A percentile compares a stretch with the other conserved stretches of the same genome.
phyloP scores from a whole-genome alignment of 2,888 invertebrate species.

The Mylabris sibirica region DNA sequence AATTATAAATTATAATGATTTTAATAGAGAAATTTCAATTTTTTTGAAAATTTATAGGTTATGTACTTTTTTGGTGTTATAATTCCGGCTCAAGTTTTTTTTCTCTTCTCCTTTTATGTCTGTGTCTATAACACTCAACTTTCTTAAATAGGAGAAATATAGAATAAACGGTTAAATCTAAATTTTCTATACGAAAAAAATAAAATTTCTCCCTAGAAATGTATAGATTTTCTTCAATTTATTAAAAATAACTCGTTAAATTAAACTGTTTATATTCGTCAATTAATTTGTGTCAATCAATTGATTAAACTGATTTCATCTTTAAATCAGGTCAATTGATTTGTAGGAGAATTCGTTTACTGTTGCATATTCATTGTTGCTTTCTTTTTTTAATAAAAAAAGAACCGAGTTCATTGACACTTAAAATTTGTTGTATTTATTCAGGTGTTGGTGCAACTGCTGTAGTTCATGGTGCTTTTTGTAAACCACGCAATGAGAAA shows the following conservation, averaged over 20 bases:
- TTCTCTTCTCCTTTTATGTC: not conserved
- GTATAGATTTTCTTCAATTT: not conserved
- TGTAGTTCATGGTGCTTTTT: constrained; percentile 91
- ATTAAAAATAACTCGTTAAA: constrained; percentile 13
- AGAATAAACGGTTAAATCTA: not conserved
- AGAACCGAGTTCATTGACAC: constrained; percentile 36
- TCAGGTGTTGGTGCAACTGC: constrained; percentile 96
- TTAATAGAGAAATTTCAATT: constrained; percentile 25
- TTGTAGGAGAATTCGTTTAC: constrained; percentile 18
- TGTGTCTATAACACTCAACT: not conserved
- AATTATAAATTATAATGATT: constrained; percentile 12
- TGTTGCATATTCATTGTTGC: constrained; percentile 20
- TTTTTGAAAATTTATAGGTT: constrained; percentile 48
- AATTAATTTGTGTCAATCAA: constrained; percentile 43
- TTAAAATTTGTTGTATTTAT: not conserved
- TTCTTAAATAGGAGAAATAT: not conserved
- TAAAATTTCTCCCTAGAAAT: not conserved
- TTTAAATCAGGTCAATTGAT: constrained; percentile 49
- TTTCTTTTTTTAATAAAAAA: not conserved
- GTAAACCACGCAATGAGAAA: constrained; percentile 89
- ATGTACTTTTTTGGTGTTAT: constrained; percentile 56
- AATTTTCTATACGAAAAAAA: not conserved
- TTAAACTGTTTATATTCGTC: constrained; percentile 40
- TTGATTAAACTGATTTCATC: constrained; percentile 35
- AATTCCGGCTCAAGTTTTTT: constrained; percentile 53